These are phyloP conservation scores for Drosophila falleni DNA, from an alignment of 2,888 invertebrate genomes.

Conservation along the genomic window DNA sequence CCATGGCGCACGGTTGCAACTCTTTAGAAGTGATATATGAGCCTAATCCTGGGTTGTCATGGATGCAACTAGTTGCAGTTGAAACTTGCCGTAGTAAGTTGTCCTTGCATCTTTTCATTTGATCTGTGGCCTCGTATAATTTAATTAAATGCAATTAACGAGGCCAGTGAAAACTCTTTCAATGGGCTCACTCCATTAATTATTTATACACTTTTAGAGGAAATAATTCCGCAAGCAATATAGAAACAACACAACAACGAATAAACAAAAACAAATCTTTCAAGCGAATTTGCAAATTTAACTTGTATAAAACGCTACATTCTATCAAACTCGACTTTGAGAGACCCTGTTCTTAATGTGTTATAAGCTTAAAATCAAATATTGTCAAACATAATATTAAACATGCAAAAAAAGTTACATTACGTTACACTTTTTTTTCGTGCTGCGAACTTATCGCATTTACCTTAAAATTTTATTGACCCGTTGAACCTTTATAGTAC, in stretches of 20 bases:
- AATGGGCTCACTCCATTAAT: conserved; percentile 34
- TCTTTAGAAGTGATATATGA: conserved; percentile 47
- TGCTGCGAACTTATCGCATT: too few species aligned
- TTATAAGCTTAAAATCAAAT: background rate
- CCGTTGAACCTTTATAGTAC: background rate
- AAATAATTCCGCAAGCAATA: conserved; percentile 29
- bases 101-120: conserved; percentile 20
- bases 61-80: conserved; percentile 31
- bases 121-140: conserved; percentile 44
- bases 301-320: background rate
- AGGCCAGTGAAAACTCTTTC: conserved; percentile 30
- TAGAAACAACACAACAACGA: background rate
- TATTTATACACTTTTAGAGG: conserved; percentile 38
- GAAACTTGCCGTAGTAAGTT: conserved; percentile 16
- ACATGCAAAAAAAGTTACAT: too few species aligned
- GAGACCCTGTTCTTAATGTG: background rate
- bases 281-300: conserved; percentile 48
- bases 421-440: too few species aligned
- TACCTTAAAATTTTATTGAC: background rate
- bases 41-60: conserved; percentile 9
- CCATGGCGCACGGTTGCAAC: conserved; percentile 40
- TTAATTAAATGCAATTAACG: conserved; percentile 36
- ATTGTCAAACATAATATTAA: too few species aligned
- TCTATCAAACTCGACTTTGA: background rate
- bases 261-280: conserved; percentile 45